Percentiles rank a stretch among this genome's conserved stretches.
These are phyloP conservation scores for Drosophila prosaltans DNA, from an alignment of 1,140 invertebrate species.

Conservation along the genomic window DNA sequence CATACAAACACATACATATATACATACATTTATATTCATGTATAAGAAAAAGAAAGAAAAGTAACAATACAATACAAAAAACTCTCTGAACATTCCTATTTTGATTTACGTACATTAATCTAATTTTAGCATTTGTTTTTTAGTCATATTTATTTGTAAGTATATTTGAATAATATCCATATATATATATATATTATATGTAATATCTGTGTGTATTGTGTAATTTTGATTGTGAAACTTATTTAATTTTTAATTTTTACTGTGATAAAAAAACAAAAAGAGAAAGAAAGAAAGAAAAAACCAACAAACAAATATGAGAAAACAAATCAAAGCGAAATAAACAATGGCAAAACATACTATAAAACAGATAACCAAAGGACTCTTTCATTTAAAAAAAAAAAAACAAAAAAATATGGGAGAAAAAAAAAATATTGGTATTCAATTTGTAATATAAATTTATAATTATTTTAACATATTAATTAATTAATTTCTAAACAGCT, in stretches of 20 bases:
- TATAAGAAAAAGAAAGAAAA: constrained; percentile 8
- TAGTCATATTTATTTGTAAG: constrained; percentile 67
- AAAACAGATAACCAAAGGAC: constrained; percentile 6
- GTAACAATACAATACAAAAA: no score
- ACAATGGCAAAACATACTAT: constrained; percentile 37
- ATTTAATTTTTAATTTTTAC: constrained; percentile 78
- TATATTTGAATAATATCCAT: constrained; percentile 60
- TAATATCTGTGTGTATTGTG: constrained; percentile 17
- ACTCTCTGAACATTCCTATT: constrained; percentile 65
- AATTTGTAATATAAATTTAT: neutral
- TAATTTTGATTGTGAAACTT: constrained; percentile 74
- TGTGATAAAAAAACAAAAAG: constrained; percentile 61
- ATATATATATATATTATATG: constrained; percentile 42
- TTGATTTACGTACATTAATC: constrained; percentile 52
- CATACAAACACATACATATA: neutral
- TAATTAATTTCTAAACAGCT: constrained; percentile 7
- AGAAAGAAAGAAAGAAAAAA: constrained; percentile 29
- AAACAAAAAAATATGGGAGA: neutral
- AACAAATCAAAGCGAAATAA: constrained; percentile 29
- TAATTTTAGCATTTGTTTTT: constrained; percentile 58
- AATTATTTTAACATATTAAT: constrained; percentile 14
- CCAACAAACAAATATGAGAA: constrained; percentile 30
- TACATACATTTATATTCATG: neutral
- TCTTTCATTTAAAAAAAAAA: constrained; percentile 7
- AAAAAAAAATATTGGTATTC: neutral